Evolutionary conservation across 2,797 vertebrate species (phyloP), one percentile per base, ranked within the genome.

Genomic region (Catamblyrhynchus diadema): DNA sequence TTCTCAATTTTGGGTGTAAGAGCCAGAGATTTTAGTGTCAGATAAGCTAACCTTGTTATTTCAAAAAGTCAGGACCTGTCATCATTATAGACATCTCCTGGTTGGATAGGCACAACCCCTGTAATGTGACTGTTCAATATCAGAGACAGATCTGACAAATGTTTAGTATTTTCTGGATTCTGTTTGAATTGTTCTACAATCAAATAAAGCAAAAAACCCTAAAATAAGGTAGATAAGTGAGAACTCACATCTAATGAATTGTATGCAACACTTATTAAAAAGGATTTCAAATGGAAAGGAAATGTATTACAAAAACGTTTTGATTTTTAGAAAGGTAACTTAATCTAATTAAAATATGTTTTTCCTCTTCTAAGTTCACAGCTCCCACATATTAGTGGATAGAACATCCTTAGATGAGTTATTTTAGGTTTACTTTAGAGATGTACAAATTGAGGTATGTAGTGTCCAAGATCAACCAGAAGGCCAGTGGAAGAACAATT

Each of bases 21-120:
- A 94, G 81, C 67, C 59, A 88, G 81, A 88, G 81, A 94, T 93
- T 74, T 75, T 67, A 81, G 65, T 79, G 51, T 66, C 85, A 65
- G 80, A 95, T 72, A 93, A 86, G 73, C 41, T 74, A 89, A 69
- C 33, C 23, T 56, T 61, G 35, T 69, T 86, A 95, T 88, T 90
- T 81, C 73, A 90, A 86, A 87, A 80, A 60, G 20, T 81, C 82
- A 35, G 35, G 71, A 64, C 28, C 64, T 81, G 54, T 57, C 64
- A 56, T 48, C 57, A 35, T 67, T 84, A 35, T 2, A 85, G 74
- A 78, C 69, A 79, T 70, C 69, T 94, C 32, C 51, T 85, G 51
- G 47, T 10, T 83, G 72, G 87, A 56, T 27, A 81, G n/a, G 65
- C 33, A 86, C 47, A 83, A 15, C 12, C 10, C 33, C 39, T 1